These are phyloP conservation scores for Microplitis demolitor DNA, from an alignment of 1,140 invertebrate species.

Conservation along the genomic window DNA sequence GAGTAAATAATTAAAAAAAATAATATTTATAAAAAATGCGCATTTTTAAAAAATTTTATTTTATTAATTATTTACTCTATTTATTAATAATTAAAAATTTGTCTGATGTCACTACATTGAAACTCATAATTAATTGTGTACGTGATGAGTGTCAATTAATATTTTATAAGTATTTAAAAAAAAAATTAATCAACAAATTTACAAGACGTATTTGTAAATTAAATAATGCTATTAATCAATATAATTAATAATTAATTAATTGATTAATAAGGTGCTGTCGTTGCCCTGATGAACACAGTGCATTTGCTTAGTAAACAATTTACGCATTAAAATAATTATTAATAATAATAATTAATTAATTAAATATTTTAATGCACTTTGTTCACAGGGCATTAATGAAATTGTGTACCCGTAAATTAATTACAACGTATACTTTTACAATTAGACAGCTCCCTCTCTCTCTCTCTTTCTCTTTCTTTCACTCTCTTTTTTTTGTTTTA, in stretches of 20 bases:
- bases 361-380: slow-evolving; percentile 16
- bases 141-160: too few species aligned
- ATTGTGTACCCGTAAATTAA: neutral
- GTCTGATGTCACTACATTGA: too few species aligned
- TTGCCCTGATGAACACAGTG: slow-evolving; percentile 36
- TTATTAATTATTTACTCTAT: too few species aligned
- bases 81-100: too few species aligned
- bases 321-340: neutral
- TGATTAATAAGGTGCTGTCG: neutral
- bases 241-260: slow-evolving; percentile 15
- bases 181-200: neutral
- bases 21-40: too few species aligned
- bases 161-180: too few species aligned
- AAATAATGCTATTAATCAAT: neutral
- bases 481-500: too few species aligned
- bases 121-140: too few species aligned
- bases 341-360: neutral
- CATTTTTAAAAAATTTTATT: too few species aligned
- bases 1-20: too few species aligned
- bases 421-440: neutral
- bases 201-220: neutral
- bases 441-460: neutral
- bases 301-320: slow-evolving; percentile 13
- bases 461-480: neutral
- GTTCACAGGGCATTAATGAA: slow-evolving; percentile 9